Evolutionary conservation across 2,113 vertebrate species (phyloP).

Genomic region (Hippocampus barbouri): DNA sequence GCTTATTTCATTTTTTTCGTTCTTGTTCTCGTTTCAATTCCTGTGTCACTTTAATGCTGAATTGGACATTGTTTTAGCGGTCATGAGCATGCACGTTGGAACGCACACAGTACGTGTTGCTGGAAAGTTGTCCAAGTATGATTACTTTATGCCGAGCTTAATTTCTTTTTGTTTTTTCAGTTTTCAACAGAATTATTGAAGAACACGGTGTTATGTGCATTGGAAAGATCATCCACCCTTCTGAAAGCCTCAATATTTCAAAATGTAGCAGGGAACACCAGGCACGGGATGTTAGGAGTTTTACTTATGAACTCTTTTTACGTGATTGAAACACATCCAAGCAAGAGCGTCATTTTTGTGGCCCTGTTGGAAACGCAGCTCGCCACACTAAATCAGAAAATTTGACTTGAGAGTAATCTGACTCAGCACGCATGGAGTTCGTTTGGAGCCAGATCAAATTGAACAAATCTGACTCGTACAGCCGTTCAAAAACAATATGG

Average conservation of each 20-base stretch:
- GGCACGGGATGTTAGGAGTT: conserved; percentile 24
- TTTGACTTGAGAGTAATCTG: conserved; percentile 45
- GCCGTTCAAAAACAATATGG: conserved; percentile 24
- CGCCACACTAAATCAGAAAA: conserved; percentile 12
- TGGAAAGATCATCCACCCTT: background rate
- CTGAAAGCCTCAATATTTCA: background rate
- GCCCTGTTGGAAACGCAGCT: conserved; percentile 19
- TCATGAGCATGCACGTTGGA: too few relatives aligned
- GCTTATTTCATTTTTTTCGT: too few relatives aligned
- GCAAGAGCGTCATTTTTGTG: conserved; percentile 18
- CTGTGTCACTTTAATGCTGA: too few relatives aligned
- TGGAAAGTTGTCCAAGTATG: too few relatives aligned
- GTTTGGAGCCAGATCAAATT: conserved; percentile 39
- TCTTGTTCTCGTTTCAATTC: too few relatives aligned
- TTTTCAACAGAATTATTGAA: too few relatives aligned
- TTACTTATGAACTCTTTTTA: conserved; percentile 38
- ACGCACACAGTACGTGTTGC: too few relatives aligned
- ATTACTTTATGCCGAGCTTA: too few relatives aligned
- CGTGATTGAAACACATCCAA: conserved; percentile 27
- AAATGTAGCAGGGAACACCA: background rate
- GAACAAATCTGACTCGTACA: conserved; percentile 1
- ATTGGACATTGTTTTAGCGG: too few relatives aligned
- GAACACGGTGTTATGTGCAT: background rate
- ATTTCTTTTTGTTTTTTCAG: too few relatives aligned
- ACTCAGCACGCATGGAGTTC: conserved; percentile 25